These are phyloP conservation scores for Cryptops parisi DNA, from an alignment of 2,888 invertebrate species.

Conservation along the genomic window DNA sequence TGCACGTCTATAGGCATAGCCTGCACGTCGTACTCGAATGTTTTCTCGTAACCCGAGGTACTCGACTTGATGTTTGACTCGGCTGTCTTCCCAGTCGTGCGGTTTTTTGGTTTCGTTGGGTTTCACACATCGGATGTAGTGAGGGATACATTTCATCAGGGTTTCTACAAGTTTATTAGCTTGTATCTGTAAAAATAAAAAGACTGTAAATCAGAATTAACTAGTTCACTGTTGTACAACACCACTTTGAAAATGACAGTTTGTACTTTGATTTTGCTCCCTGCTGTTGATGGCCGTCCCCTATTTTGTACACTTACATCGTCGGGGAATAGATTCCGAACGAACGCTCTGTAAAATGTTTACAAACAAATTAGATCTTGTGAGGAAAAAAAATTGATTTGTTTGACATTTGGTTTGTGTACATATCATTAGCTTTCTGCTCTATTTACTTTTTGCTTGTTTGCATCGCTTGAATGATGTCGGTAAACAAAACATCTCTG, in stretches of 20 bases:
- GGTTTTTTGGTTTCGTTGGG: slow-evolving; percentile 52
- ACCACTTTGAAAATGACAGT: too few relatives aligned
- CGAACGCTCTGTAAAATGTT: slow-evolving; percentile 37
- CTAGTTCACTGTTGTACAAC: too few relatives aligned
- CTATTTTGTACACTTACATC: slow-evolving; percentile 36
- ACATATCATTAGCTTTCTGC: too few relatives aligned
- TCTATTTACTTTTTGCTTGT: slow-evolving; percentile 44
- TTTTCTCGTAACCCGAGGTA: slow-evolving; percentile 53
- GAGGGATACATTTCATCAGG: slow-evolving; percentile 49
- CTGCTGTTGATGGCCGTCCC: slow-evolving; percentile 47
- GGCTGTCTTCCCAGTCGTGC: slow-evolving; percentile 47
- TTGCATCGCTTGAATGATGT: slow-evolving; percentile 50
- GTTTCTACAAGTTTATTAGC: slow-evolving; percentile 49
- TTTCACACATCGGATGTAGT: slow-evolving; percentile 54
- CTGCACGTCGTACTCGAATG: slow-evolving; percentile 49
- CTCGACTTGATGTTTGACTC: slow-evolving; percentile 50
- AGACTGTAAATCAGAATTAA: neutral
- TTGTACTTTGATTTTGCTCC: slow-evolving; percentile 45
- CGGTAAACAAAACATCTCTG: slow-evolving; percentile 48
- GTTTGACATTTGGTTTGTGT: too few relatives aligned
- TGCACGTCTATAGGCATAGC: slow-evolving; percentile 48
- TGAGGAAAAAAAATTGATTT: too few relatives aligned
- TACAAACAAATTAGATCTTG: neutral
- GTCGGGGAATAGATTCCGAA: slow-evolving; percentile 44
- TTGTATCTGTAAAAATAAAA: slow-evolving; percentile 35